A percentile compares a stretch with the other conserved stretches of the same genome.
Evolutionary conservation across 2,797 vertebrate species (phyloP).

Genomic region (Delichon dasypus): DNA sequence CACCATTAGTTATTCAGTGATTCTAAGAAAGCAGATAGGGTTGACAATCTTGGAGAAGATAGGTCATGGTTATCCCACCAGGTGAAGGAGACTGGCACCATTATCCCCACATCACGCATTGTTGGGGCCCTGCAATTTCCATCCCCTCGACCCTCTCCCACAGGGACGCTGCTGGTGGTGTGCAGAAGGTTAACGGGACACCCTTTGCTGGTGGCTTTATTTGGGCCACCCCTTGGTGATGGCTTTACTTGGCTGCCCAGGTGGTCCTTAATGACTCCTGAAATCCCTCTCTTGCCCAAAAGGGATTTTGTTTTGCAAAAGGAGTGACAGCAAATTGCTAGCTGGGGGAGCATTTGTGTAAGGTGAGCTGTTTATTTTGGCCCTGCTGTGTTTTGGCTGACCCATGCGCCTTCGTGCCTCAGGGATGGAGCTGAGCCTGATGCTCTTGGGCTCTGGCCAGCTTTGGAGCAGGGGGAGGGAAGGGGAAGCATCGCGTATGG

Average conservation of each 20-base stretch:
- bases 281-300: neutral
- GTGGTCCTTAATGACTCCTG: constrained; percentile 22
- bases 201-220: neutral
- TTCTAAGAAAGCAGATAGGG: neutral
- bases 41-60: neutral
- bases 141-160: fast-evolving
- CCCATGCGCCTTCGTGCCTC: neutral
- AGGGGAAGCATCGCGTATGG: neutral
- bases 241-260: neutral
- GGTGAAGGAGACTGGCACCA: neutral
- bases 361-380: constrained; percentile 57
- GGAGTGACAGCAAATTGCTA: constrained; percentile 38
- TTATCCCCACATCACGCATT: neutral
- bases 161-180: neutral
- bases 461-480: neutral
- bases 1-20: neutral
- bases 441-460: neutral
- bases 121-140: fast-evolving
- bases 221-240: neutral
- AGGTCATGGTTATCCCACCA: neutral
- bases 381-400: constrained; percentile 34
- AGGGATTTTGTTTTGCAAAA: constrained; percentile 37
- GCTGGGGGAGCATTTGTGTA: constrained; percentile 3
- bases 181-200: neutral
- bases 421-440: neutral